phyloP scores from a whole-genome alignment of 2,888 invertebrate genomes.

The Arrhopalites spinosus region DNA sequence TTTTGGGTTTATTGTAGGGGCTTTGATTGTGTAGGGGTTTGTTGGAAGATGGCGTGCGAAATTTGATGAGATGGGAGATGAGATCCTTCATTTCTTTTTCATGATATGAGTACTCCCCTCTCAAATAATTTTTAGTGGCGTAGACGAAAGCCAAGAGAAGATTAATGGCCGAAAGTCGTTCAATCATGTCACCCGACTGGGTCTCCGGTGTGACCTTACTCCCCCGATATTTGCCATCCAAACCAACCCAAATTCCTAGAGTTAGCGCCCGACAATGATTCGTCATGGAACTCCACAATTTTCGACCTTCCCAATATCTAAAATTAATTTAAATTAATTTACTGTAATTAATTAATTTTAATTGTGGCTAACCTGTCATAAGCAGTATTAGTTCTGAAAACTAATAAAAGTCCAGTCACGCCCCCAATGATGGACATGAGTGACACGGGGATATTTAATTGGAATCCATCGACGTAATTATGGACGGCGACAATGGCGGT shows the following conservation, averaged over 20 bases:
- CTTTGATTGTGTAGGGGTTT: slow-evolving; percentile 16
- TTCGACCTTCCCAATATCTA: slow-evolving; percentile 21
- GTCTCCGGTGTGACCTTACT: neutral
- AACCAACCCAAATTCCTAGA: slow-evolving; percentile 9
- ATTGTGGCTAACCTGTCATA: too few species aligned
- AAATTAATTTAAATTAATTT: too few species aligned
- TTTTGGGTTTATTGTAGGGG: neutral
- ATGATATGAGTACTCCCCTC: slow-evolving; percentile 13
- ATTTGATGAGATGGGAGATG: neutral
- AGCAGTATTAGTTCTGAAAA: too few species aligned
- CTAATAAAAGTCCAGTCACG: too few species aligned
- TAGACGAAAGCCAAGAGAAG: neutral
- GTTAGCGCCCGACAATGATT: neutral
- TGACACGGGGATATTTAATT: too few species aligned
- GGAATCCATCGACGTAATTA: too few species aligned
- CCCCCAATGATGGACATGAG: too few species aligned
- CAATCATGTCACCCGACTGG: neutral
- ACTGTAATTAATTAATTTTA: too few species aligned
- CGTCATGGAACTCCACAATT: slow-evolving; percentile 6
- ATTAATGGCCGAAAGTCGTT: slow-evolving; percentile 9
- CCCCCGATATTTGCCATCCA: too few species aligned
- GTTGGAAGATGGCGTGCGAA: neutral
- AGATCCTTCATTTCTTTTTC: slow-evolving; percentile 5
- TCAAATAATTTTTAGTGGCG: slow-evolving; percentile 14
- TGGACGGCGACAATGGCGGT: too few species aligned